A percentile compares a stretch with the other conserved stretches of the same genome.
phyloP scores from a whole-genome alignment of 2,888 invertebrate species.

The Epinotia nisella region DNA sequence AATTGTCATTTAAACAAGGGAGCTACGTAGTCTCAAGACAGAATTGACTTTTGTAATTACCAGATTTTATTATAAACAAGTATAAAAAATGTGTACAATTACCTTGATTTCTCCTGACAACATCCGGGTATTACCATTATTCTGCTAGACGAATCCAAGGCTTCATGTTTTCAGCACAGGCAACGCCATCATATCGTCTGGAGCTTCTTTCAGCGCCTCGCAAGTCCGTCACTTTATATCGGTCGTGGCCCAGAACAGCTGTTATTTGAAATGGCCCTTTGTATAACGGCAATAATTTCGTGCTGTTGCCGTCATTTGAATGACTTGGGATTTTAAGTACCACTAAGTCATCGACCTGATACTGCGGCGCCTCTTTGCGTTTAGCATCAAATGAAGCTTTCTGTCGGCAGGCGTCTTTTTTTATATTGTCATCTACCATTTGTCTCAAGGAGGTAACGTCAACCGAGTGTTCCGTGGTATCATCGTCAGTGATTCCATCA shows the following conservation, averaged over 20 bases:
- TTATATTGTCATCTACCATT: slow-evolving; percentile 47
- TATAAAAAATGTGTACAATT: background rate
- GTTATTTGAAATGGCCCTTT: slow-evolving; percentile 51
- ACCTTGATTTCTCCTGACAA: slow-evolving; percentile 1
- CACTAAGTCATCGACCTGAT: slow-evolving; percentile 48
- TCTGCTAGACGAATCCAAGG: background rate
- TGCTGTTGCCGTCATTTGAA: slow-evolving; percentile 50
- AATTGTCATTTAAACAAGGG: too few relatives aligned
- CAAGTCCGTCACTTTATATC: slow-evolving; percentile 27
- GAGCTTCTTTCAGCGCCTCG: background rate
- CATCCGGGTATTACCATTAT: background rate
- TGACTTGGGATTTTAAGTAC: slow-evolving; percentile 49
- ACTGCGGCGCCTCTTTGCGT: slow-evolving; percentile 45
- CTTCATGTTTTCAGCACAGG: slow-evolving; percentile 5
- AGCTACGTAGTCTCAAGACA: too few relatives aligned
- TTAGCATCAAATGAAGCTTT: slow-evolving; percentile 47
- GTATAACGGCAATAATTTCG: slow-evolving; percentile 48
- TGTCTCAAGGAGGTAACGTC: slow-evolving; percentile 45
- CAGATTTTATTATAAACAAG: background rate
- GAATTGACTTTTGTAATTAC: too few relatives aligned
- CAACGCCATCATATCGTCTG: background rate
- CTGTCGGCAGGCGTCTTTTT: slow-evolving; percentile 45
- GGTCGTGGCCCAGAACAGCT: slow-evolving; percentile 48
- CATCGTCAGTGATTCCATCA: slow-evolving; percentile 42
- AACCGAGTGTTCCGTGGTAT: slow-evolving; percentile 25